Percentiles rank a stretch among this genome's conserved stretches.
phyloP scores from a whole-genome alignment of 2,797 vertebrate genomes.

The Geotrypetes seraphini region DNA sequence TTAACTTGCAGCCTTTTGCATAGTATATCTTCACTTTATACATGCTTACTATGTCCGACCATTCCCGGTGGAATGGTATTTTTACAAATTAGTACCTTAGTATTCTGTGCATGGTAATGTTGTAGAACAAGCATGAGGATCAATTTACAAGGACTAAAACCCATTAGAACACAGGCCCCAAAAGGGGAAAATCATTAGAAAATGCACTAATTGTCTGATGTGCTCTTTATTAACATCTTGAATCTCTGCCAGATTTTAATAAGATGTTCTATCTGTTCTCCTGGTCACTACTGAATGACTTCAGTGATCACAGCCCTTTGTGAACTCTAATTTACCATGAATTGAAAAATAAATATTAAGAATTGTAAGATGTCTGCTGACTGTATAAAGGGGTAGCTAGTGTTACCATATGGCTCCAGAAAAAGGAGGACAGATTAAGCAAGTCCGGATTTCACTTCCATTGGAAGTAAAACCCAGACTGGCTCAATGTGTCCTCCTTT shows the following conservation, averaged over 20 bases:
- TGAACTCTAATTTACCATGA: accelerated
- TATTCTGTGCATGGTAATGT: conserved; percentile 28
- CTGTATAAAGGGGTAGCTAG: neutral
- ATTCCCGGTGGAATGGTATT: conserved; percentile 19
- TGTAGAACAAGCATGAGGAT: conserved; percentile 21
- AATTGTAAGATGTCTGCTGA: neutral
- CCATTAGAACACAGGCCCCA: conserved; percentile 11
- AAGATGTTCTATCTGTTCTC: conserved; percentile 18
- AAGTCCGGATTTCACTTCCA: no score
- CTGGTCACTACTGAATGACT: neutral
- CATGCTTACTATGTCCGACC: conserved; percentile 30
- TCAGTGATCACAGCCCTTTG: neutral
- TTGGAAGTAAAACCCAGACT: no score
- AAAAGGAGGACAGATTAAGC: no score
- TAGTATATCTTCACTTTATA: conserved; percentile 16
- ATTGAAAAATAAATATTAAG: no score
- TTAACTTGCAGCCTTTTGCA: conserved; percentile 5
- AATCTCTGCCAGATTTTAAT: conserved; percentile 17
- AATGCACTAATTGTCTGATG: conserved; percentile 26
- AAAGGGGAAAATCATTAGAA: conserved; percentile 17
- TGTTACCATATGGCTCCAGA: no score
- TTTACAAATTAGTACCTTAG: conserved; percentile 36
- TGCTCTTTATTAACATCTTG: conserved; percentile 10
- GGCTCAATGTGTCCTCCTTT: no score
- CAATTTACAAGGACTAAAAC: conserved; percentile 19